phyloP scores from a whole-genome alignment of 2,113 vertebrate species.

The Xenus cinereus region DNA sequence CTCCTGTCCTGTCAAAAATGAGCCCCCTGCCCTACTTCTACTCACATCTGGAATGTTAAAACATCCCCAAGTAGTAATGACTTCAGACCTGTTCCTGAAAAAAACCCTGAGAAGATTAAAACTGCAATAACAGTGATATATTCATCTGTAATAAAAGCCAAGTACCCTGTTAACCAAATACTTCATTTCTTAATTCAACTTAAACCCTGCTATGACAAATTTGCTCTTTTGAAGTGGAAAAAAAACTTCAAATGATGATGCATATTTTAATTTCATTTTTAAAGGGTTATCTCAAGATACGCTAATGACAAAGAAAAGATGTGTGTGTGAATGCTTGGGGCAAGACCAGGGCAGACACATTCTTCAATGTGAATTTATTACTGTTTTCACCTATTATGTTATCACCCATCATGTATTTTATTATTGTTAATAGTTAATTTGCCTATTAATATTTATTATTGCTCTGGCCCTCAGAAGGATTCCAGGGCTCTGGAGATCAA shows the following conservation, averaged over 20 bases:
- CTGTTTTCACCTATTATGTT: background rate
- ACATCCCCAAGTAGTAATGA: background rate
- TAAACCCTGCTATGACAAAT: background rate
- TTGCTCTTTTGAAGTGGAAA: background rate
- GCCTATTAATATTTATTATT: background rate
- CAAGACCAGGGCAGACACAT: background rate
- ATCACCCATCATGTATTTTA: background rate
- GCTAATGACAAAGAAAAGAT: background rate
- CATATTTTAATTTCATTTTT: background rate
- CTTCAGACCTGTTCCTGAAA: background rate
- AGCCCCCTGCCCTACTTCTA: background rate
- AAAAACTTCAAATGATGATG: background rate
- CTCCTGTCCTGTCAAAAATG: background rate
- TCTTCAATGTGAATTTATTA: background rate
- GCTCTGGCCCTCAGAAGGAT: background rate
- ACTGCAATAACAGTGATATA: background rate
- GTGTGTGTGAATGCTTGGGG: background rate
- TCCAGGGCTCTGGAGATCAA: background rate
- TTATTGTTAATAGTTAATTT: constrained; percentile 1
- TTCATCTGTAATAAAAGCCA: background rate
- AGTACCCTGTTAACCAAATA: constrained; percentile 5
- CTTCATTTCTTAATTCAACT: background rate
- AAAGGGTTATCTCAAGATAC: background rate
- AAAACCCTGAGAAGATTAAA: background rate
- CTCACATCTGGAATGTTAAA: background rate